phyloP scores from a whole-genome alignment of 2,113 vertebrate species.

The Nibea coibor region DNA sequence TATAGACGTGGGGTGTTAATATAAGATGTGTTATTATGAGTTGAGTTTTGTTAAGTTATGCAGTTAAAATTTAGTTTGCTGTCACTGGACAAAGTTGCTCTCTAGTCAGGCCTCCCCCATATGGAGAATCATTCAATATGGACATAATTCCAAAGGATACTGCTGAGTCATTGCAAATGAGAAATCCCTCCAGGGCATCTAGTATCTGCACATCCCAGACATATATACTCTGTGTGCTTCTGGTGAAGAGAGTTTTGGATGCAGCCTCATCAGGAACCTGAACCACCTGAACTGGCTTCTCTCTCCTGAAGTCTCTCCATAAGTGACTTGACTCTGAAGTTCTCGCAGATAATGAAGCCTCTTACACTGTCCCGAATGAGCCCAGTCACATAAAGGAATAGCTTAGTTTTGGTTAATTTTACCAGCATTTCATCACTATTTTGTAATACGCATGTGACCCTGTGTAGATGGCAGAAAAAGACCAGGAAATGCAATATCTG shows the following conservation, averaged over 20 bases:
- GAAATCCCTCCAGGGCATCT: not conserved
- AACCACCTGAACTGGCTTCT: not conserved
- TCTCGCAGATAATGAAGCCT: not conserved
- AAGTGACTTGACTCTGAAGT: not conserved
- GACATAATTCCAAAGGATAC: not conserved
- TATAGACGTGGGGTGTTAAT: too few species aligned
- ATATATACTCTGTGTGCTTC: not conserved
- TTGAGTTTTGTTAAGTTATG: too few species aligned
- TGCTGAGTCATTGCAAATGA: not conserved
- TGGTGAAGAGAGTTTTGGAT: not conserved
- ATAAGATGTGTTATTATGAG: too few species aligned
- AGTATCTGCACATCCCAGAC: not conserved
- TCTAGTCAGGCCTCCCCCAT: too few species aligned
- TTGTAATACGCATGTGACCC: not conserved
- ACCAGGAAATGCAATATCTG: not conserved
- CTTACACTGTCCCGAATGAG: not conserved
- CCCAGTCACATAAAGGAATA: not conserved
- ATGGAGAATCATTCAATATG: not conserved
- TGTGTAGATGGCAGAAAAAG: not conserved
- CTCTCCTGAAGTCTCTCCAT: not conserved
- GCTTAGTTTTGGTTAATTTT: not conserved
- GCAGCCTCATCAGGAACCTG: not conserved
- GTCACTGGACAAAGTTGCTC: too few species aligned
- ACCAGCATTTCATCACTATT: not conserved
- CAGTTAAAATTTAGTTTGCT: too few species aligned